A percentile compares a stretch with the other conserved stretches of the same genome.
phyloP scores from a whole-genome alignment of 2,797 vertebrate genomes.

The Eleutherodactylus coqui region DNA sequence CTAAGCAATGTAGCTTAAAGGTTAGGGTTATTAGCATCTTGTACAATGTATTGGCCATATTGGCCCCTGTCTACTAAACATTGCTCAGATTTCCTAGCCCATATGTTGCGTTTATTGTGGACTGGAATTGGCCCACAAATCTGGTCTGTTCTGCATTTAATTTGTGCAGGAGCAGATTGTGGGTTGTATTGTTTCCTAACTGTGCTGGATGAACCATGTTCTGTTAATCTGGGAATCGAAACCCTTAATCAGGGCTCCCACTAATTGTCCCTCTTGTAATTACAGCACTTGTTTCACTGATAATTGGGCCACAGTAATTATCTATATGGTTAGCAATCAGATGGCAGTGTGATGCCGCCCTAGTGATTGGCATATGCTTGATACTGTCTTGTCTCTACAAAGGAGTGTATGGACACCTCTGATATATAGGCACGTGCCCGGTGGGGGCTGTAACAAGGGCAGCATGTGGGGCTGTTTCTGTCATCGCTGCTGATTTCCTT shows the following conservation, averaged over 20 bases:
- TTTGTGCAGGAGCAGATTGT: slow-evolving; percentile 14
- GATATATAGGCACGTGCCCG: background rate
- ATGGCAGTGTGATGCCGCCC: slow-evolving; percentile 70
- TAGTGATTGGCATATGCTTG: slow-evolving; percentile 61
- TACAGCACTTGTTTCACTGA: slow-evolving; percentile 97
- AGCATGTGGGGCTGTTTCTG: background rate
- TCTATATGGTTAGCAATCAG: slow-evolving; percentile 98
- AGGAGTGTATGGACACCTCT: background rate
- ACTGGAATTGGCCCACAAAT: slow-evolving; percentile 23
- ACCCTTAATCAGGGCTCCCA: slow-evolving; percentile 91
- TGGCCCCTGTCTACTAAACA: slow-evolving; percentile 22
- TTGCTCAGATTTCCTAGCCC: background rate
- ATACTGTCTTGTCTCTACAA: slow-evolving; percentile 52
- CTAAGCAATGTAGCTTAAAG: slow-evolving; percentile 3
- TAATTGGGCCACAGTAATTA: slow-evolving; percentile 98
- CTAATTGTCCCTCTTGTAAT: slow-evolving; percentile 95
- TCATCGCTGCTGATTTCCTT: too few species aligned
- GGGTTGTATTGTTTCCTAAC: slow-evolving; percentile 30
- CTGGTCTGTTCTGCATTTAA: background rate
- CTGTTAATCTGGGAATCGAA: slow-evolving; percentile 77
- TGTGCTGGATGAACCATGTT: slow-evolving; percentile 55
- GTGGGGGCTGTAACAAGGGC: too few species aligned
- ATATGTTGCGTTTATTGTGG: background rate
- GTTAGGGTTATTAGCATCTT: slow-evolving; percentile 19
- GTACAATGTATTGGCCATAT: background rate